Evolutionary conservation across 2,888 invertebrate genomes (phyloP).

Genomic region (Eupithecia centaureata): DNA sequence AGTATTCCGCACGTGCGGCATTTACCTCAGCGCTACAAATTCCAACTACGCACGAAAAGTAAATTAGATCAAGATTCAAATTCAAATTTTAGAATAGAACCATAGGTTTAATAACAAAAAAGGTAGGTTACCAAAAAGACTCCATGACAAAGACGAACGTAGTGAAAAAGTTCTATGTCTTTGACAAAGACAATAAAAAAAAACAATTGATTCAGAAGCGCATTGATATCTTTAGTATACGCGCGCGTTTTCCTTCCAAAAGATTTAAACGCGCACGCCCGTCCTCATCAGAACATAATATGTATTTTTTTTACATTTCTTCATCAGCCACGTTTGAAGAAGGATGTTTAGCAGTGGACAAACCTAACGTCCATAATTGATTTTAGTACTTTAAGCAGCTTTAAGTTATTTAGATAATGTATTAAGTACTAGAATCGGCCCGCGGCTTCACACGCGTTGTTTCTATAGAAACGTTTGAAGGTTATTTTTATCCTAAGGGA

Average conservation of each 20-base stretch:
- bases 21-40: background rate
- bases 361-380: too few relatives aligned
- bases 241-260: slow-evolving; percentile 8
- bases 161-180: too few relatives aligned
- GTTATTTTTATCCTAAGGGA: too few relatives aligned
- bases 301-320: background rate
- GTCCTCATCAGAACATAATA: background rate
- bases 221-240: slow-evolving; percentile 29
- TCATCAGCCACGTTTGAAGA: too few relatives aligned
- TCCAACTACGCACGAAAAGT: slow-evolving; percentile 8
- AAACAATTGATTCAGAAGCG: background rate
- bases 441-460: too few relatives aligned
- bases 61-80: background rate
- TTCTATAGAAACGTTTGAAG: too few relatives aligned
- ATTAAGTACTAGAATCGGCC: too few relatives aligned
- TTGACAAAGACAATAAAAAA: background rate
- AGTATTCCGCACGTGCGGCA: background rate
- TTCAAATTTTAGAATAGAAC: background rate
- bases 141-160: background rate
- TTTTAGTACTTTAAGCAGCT: too few relatives aligned
- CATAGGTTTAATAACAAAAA: background rate
- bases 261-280: slow-evolving; percentile 19
- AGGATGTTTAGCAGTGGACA: too few relatives aligned
- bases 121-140: background rate
- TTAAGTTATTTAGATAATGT: too few relatives aligned